phyloP scores from a whole-genome alignment of 2,113 vertebrate genomes.

The Smithornis capensis region DNA sequence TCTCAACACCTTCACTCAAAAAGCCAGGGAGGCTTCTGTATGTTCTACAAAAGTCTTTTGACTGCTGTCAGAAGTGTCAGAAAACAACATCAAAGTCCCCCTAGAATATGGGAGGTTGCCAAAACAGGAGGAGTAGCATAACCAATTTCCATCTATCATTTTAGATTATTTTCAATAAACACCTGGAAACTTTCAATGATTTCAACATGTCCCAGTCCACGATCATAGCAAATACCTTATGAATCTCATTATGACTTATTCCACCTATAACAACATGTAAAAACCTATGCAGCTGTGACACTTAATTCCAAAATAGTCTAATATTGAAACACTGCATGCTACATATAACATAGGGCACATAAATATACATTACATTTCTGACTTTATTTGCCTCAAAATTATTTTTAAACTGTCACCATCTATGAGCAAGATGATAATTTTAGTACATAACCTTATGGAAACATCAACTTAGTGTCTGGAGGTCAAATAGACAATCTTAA shows the following conservation, averaged over 20 bases:
- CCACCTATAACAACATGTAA: neutral
- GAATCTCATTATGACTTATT: neutral
- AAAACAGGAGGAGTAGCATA: neutral
- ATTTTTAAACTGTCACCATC: neutral
- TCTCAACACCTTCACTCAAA: neutral
- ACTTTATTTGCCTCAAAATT: neutral
- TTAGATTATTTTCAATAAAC: neutral
- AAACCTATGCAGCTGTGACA: neutral
- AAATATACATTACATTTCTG: neutral
- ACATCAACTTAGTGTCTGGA: neutral
- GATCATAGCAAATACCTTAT: neutral
- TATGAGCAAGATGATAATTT: neutral
- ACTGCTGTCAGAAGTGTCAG: neutral
- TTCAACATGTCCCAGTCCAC: neutral
- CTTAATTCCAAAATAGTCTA: neutral
- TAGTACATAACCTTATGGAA: neutral
- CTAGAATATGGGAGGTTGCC: neutral
- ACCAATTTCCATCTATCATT: neutral
- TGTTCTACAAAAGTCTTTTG: constrained; percentile 2
- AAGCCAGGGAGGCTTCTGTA: neutral
- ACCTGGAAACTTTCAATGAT: neutral
- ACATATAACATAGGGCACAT: neutral
- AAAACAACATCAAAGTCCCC: constrained; percentile 9
- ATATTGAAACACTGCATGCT: neutral
- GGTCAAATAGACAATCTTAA: neutral